Conservation (phyloP, 2,888 invertebrate species). For the Dioctria linearis region DNA sequence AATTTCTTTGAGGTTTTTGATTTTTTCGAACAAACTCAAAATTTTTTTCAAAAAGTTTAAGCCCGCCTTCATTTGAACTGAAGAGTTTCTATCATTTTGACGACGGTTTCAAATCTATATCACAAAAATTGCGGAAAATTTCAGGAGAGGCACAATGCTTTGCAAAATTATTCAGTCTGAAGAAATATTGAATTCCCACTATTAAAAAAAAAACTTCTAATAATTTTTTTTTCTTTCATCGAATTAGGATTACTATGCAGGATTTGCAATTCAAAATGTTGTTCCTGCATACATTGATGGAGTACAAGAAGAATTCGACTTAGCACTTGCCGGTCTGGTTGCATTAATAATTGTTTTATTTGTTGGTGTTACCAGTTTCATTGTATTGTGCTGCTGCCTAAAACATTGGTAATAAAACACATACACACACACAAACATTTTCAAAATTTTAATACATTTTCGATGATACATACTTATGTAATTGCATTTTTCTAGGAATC, state of each 20-base stretch:
- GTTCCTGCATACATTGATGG: constrained; percentile 79
- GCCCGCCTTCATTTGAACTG: too few relatives aligned
- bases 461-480: not conserved
- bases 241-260: constrained; percentile 76
- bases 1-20: too few relatives aligned
- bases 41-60: too few relatives aligned
- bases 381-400: constrained; percentile 89
- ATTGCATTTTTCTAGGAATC: constrained; percentile 74
- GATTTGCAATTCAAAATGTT: constrained; percentile 83
- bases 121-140: too few relatives aligned
- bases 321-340: constrained; percentile 87
- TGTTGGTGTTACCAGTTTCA: constrained; percentile 88
- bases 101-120: too few relatives aligned
- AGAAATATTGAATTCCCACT: too few relatives aligned
- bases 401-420: constrained; percentile 79
- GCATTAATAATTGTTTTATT: constrained; percentile 88
- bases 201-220: too few relatives aligned
- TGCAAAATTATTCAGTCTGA: too few relatives aligned
- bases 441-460: constrained; percentile 18
- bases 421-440: not conserved
- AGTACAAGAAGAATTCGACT: constrained; percentile 85
- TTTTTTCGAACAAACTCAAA: too few relatives aligned
- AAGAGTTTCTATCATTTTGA: too few relatives aligned
- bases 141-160: too few relatives aligned
- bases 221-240: not conserved